Evolutionary conservation across 2,113 vertebrate genomes (phyloP).

Genomic region (Clarias macrocephalus): DNA sequence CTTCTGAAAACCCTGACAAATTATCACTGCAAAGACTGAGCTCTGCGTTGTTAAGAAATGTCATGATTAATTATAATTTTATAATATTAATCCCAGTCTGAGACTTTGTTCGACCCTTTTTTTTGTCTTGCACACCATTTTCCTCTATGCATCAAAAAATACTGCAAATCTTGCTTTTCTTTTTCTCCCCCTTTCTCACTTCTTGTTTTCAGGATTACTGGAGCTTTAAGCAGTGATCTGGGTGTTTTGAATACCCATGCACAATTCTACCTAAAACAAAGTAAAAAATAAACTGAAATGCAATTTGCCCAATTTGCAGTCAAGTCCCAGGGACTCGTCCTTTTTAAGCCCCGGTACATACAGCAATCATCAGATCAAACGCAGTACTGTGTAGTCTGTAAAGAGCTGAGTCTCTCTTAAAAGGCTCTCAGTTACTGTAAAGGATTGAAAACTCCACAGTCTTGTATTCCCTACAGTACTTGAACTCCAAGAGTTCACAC

Average conservation of each 20-base stretch:
- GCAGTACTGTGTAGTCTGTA: background rate
- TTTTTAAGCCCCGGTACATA: background rate
- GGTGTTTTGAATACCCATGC: background rate
- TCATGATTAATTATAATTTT: background rate
- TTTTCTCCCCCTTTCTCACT: background rate
- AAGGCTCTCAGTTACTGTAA: background rate
- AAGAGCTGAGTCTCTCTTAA: conserved; percentile 1
- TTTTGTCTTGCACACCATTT: background rate
- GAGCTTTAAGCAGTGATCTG: background rate
- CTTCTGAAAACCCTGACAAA: background rate
- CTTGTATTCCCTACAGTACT: background rate
- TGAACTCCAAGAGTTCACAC: conserved; percentile 20
- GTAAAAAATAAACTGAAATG: background rate
- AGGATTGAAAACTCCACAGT: conserved; percentile 5
- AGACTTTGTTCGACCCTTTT: background rate
- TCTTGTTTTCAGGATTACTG: background rate
- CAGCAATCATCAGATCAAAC: background rate
- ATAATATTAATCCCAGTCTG: background rate
- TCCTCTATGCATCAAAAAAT: background rate
- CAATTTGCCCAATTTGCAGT: background rate
- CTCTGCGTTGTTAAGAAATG: background rate
- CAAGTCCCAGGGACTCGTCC: background rate
- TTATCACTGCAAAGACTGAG: background rate
- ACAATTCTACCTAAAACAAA: background rate
- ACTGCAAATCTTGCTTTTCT: background rate